Percentiles rank a stretch among this genome's conserved stretches.
Conservation (phyloP, 2,113 vertebrate genomes). For the Rynchops niger region DNA sequence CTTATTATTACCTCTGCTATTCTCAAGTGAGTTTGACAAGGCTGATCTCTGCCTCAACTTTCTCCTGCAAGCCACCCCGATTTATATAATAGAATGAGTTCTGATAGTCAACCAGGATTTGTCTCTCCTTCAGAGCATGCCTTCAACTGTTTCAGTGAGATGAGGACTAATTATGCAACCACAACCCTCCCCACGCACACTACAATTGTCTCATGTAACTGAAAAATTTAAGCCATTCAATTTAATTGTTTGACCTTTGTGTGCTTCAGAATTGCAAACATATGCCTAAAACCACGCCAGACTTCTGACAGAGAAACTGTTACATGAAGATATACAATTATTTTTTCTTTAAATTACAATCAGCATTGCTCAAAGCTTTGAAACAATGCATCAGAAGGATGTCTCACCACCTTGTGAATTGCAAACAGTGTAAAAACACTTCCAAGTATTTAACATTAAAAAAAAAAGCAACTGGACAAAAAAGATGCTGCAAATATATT, state of each 20-base stretch:
- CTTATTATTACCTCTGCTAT: neutral
- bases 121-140: neutral
- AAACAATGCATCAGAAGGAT: neutral
- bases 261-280: neutral
- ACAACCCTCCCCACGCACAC: neutral
- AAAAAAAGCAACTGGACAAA: neutral
- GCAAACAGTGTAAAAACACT: neutral
- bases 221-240: neutral
- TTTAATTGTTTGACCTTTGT: neutral
- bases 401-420: neutral
- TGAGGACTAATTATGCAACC: neutral
- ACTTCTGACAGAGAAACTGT: neutral
- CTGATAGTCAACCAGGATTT: neutral
- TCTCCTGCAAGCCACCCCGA: neutral
- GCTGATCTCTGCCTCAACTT: neutral
- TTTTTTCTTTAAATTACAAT: neutral
- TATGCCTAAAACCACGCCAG: fast-evolving
- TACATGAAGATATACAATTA: neutral
- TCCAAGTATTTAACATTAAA: neutral
- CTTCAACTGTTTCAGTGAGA: neutral
- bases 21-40: neutral
- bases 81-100: neutral
- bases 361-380: neutral
- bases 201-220: neutral
- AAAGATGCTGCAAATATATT: neutral